Evolutionary conservation across 2,113 vertebrate species (phyloP), one percentile per base, ranked within the genome.

Genomic region (Apistogramma diplotaenia): DNA sequence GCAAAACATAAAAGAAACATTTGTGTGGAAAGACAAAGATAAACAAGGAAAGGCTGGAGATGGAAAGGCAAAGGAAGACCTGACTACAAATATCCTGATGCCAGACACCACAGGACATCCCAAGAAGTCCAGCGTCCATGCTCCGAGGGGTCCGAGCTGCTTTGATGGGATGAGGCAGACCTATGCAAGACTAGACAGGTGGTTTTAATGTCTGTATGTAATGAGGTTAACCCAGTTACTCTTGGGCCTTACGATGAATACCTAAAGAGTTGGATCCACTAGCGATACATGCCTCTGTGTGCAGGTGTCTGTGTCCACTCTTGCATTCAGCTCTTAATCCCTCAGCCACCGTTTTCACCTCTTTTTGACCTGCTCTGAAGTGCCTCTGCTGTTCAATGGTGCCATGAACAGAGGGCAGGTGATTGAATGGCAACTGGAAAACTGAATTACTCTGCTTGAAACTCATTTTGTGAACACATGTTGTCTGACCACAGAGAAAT

Each of bases 361-460:
- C 82, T 55, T 73, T 85, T 40, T 77, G 82, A 84, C 77, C 89
- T 71, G 16, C 73, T 76, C 73, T 82, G 31, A 80, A 86, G 72
- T 74, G 75, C 57, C 55, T 72, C 78, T 70, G 79, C 72, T 81
- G 55, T 37, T 86, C 74, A 81, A 60, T 25, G 62, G 23, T 84
- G 25, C 75, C 59, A 73, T 71, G 59, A 83, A 78, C 53, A 74
- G 2, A 43, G 33, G 13, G 51, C 56, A 58, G 62, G 49, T 78
- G 79, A 89, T 78, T 75, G 79, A 89, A 86, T 59, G 76, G 56
- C 74, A 81, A 65, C 76, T 62, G 46, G 18, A 23, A 78, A 85
- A 90, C 74, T n/a, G 11, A 81, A 87, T 87, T 78, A 87, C 82
- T 60, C 67, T 10, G 21, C 62, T 81, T 53, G 40, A 86, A 56